Evolutionary conservation across 2,797 vertebrate species (phyloP), one percentile per base, ranked within the genome.

Genomic region (Oreortyx pictus): DNA sequence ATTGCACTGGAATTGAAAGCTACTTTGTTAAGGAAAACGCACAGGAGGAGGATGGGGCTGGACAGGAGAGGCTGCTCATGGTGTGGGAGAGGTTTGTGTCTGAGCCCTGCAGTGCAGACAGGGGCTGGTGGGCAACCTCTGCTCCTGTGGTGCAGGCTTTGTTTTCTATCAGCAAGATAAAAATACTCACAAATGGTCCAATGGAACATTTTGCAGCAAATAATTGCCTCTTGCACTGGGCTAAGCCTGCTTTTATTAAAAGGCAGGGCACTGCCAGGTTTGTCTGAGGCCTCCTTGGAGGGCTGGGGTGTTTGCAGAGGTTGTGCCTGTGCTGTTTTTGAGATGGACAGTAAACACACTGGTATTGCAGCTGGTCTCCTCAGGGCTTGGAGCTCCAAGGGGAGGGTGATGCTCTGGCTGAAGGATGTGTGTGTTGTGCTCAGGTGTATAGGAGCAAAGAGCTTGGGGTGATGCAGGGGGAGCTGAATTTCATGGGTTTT

Each of bases 21-120:
- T 61, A 43, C 74, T 93, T 88, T 33, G 37, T 94, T 94, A 90
- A 85, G 86, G 59, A 52, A 33, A 77, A 89, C 11, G 56, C 66
- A 72, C 24, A 66, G 49, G 75, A 56, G 39, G 23, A 80, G 68
- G 2, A 12, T 16, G 37, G 54, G 78, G 12, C 35, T 1, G 35
- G 43, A 68, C 33, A 46, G 46, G 43, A 0, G 20, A 82, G 72
- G 76, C 56, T 2, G 7, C 8, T 23, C 0, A 0, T 11, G 64
- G 49, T 1, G 33, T 5, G 66, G 20, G 43, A 62, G 41, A 0
- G 4, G 6, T 4, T 2, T 2, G 5, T 18, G 61, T 66, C 27
- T 3, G 67, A 68, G 59, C 49, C 20, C 35, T 57, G 47, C 27
- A 6, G 52, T 20, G 35, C 29, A 33, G 60, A 17, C 44, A 37